Evolutionary conservation across 2,888 invertebrate genomes (phyloP), one percentile per base, ranked within the genome.

Genomic region (Heliconius sara): DNA sequence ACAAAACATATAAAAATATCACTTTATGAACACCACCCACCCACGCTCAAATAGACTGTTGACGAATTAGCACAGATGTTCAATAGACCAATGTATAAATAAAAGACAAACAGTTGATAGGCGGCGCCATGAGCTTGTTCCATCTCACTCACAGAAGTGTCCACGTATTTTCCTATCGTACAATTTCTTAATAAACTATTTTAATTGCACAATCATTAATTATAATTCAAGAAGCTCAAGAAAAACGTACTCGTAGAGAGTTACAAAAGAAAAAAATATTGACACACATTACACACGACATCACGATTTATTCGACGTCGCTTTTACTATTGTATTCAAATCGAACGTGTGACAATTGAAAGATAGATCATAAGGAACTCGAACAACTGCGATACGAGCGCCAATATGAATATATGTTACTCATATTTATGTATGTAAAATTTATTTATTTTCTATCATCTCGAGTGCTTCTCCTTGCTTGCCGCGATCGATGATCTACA

Each of bases 401-500:
- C n/a, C n/a, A 10, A 57, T 57, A 19, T 19, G n/a, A n/a, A 13
- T 73, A 47, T 43, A 70, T 60, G 13, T 3, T 60, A 73, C 34
- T 10, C n/a, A 39, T 73, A 73, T 73, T 60, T 73, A 73, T 73
- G 60, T 9, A 25, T 79, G 47, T 80, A 67, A 74, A 73, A 74
- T 76, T 73, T 67, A 80, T 80, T 79, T 79, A 80, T 80, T 80
- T 81, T 74, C 80, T 78, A 57, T 80, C 84, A 85, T 83, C 85
- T 87, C 84, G 78, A 82, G 82, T 79, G 84, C 66, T 57, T 19
- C 78, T 71, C 80, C 85, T 78, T 78, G 73, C 47, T 77, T 67
- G 72, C 77, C 88, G 86, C 86, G 89, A 52, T 88, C 88, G 52
- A 89, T 70, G 72, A 75, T 80, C 43, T 75, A 43, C 76, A 88